Conservation (phyloP, 2,797 vertebrate species). For the Arremon brunneinucha region DNA sequence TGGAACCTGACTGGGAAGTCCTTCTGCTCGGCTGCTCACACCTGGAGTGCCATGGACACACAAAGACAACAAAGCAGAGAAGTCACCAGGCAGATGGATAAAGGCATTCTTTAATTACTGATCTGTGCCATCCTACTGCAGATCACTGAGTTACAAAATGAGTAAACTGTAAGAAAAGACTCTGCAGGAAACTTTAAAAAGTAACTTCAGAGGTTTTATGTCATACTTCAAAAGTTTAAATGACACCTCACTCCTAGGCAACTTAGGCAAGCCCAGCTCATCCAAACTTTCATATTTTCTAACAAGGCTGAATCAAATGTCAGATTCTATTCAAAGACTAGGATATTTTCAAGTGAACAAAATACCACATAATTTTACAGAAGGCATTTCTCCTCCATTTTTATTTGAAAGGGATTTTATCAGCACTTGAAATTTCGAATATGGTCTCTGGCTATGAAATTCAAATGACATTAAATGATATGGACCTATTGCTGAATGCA, state of each 20-base stretch:
- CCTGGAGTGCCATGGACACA: background rate
- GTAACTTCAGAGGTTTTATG: fast-evolving
- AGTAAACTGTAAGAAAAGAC: background rate
- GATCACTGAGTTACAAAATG: background rate
- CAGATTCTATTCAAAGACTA: background rate
- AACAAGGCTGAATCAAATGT: background rate
- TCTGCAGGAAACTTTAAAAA: background rate
- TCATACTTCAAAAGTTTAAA: background rate
- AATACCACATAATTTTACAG: background rate
- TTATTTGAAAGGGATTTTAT: background rate
- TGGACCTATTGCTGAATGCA: background rate
- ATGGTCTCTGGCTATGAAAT: background rate
- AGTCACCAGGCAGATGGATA: background rate
- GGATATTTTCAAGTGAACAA: background rate
- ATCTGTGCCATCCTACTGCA: background rate
- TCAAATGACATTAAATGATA: background rate
- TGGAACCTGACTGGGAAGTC: background rate
- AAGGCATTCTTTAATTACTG: slow-evolving; percentile 12
- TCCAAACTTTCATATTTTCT: background rate
- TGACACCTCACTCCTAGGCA: background rate
- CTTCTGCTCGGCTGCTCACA: background rate
- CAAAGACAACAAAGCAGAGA: background rate
- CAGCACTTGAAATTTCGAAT: background rate
- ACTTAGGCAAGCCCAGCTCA: background rate
- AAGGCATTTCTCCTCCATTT: background rate